Evolutionary conservation across 2,113 vertebrate genomes (phyloP).

Genomic region (Vulpes lagopus): DNA sequence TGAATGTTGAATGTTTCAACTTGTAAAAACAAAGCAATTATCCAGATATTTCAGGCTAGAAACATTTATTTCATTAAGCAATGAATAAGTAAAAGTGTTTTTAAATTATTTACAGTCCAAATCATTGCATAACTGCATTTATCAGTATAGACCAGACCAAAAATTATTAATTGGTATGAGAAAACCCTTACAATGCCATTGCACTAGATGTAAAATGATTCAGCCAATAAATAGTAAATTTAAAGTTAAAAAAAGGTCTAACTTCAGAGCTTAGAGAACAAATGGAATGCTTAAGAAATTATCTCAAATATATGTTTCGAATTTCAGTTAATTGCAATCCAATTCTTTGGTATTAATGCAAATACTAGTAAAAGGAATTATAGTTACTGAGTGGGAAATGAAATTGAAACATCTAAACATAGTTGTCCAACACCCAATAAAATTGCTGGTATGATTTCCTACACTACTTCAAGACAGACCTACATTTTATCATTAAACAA

Average conservation of each 20-base stretch:
- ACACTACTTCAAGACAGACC: background rate
- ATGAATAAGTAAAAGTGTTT: background rate
- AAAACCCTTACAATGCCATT: conserved; percentile 43
- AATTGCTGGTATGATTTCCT: conserved; percentile 39
- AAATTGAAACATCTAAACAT: conserved; percentile 35
- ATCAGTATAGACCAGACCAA: background rate
- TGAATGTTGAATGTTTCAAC: background rate
- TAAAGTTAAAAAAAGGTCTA: conserved; percentile 27
- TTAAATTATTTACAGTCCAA: background rate
- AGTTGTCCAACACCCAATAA: conserved; percentile 19
- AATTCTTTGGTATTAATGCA: conserved; percentile 44
- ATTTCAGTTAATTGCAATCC: conserved; percentile 32
- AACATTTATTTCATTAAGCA: background rate
- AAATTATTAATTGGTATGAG: conserved; percentile 8
- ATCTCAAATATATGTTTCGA: conserved; percentile 41
- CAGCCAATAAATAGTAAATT: conserved; percentile 10
- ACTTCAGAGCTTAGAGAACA: conserved; percentile 48
- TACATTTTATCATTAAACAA: conserved; percentile 39
- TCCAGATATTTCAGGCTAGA: background rate
- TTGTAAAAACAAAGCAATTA: conserved; percentile 18
- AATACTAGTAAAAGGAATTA: conserved; percentile 42
- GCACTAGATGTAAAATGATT: conserved; percentile 35
- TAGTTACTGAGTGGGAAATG: background rate
- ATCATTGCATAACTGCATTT: background rate
- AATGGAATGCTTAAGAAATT: background rate